Evolutionary conservation across 2,113 vertebrate species (phyloP), one percentile per base, ranked within the genome.

Genomic region (Hemibates koningsi): DNA sequence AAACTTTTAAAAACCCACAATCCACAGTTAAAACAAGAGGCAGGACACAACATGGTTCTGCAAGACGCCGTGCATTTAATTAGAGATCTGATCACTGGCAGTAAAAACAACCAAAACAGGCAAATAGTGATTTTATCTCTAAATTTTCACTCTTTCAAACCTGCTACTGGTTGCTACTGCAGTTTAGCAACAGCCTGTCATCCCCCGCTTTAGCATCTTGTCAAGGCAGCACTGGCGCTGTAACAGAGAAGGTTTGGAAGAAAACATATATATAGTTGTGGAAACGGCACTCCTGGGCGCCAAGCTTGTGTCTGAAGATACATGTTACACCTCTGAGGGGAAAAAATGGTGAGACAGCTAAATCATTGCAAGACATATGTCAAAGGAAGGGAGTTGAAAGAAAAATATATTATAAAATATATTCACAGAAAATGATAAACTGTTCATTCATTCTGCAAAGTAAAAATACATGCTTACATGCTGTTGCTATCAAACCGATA

Each of bases 41-140:
- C 80, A 85, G 59, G 63, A 83, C 57, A 85, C 88, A 84, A 82
- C 79, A 86, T 87, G 85, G 83, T 81, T 86, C 80, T 79, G 21
- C 53, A 83, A 50, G 7, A 56, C 13, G 48, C 54, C 80, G 24
- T 86, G 76, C 48, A 63, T 88, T 84, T 34, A 82, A 85, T 80
- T 24, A 53, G 78, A 86, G 43, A 82, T 89, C 56, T 87, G 73
- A 84, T 88, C 81, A 83, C 32, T 90, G 80, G 57, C 85, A 87
- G 52, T 80, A 52, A 86, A 85, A 38, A 87, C 59, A 91, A 89
- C 85, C 88, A 84, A 41, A 73, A 85, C 82, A 66, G 73, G 86
- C 80, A 89, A 83, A 93, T 50, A 66, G 13, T 34, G 24, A 85
- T 88, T 86, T 85, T 80, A 87, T 78, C 71, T 63, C 7, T 12